phyloP scores from a whole-genome alignment of 2,888 invertebrate species.

The Lysandra bellargus region DNA sequence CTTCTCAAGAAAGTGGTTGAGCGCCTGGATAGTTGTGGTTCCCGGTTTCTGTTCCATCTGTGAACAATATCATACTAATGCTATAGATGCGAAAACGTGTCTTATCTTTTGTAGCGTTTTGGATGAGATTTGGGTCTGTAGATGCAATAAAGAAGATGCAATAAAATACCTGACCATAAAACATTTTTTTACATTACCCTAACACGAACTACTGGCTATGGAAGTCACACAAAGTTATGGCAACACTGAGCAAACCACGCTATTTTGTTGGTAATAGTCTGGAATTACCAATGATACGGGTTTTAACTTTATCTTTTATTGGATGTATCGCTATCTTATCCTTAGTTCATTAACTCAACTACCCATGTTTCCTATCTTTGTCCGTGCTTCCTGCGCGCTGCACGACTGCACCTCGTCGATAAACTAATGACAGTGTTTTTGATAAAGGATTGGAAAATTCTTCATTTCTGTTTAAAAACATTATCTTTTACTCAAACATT shows the following conservation, averaged over 20 bases:
- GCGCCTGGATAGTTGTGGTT: conserved; percentile 8
- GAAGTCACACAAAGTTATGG: no score
- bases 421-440: conserved; percentile 36
- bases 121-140: no score
- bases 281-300: conserved; percentile 9
- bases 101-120: no score
- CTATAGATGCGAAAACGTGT: no score
- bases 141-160: no score
- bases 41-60: background rate
- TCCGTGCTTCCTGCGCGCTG: conserved; percentile 31
- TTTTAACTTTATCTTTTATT: conserved; percentile 15
- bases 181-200: no score
- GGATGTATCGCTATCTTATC: conserved; percentile 17
- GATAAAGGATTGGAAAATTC: conserved; percentile 1
- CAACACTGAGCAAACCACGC: background rate
- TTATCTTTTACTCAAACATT: background rate
- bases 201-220: no score
- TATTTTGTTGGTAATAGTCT: background rate
- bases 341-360: conserved; percentile 23
- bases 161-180: no score
- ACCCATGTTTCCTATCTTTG: conserved; percentile 23
- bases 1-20: conserved; percentile 31
- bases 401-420: conserved; percentile 53
- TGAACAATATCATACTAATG: background rate
- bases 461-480: conserved; percentile 2